Conservation (phyloP, 1,140 invertebrate genomes). For the Antheraea mylitta region DNA sequence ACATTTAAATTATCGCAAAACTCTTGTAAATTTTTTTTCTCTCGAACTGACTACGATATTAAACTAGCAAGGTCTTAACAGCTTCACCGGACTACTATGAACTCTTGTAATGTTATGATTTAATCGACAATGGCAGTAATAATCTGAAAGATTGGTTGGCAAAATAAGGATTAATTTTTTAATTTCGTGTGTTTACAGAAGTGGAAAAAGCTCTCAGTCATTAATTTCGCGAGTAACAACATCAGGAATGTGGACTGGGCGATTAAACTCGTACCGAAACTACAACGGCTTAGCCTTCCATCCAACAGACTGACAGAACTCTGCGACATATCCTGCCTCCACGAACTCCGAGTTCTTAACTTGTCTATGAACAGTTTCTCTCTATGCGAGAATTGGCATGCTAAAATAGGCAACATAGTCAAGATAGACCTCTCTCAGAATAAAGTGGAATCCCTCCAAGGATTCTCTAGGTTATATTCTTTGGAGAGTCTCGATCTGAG, state of each 20-base stretch:
- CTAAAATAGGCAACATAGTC: conserved; percentile 93
- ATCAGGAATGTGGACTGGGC: conserved; percentile 89
- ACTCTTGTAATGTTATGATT: too few relatives aligned
- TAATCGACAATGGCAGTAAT: too few relatives aligned
- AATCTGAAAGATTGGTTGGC: too few relatives aligned
- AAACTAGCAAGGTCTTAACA: too few relatives aligned
- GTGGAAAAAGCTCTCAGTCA: conserved; percentile 84
- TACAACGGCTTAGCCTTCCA: conserved; percentile 86
- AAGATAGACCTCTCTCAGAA: conserved; percentile 94
- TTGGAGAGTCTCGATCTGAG: conserved; percentile 92
- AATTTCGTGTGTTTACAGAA: conserved; percentile 59
- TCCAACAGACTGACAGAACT: conserved; percentile 88
- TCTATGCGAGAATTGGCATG: conserved; percentile 87
- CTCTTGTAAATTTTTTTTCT: too few relatives aligned
- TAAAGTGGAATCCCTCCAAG: conserved; percentile 85
- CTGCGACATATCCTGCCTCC: conserved; percentile 88
- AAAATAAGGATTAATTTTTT: too few relatives aligned
- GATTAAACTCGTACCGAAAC: conserved; percentile 87
- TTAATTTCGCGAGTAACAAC: conserved; percentile 90
- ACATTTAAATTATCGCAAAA: too few relatives aligned
- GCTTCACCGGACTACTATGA: too few relatives aligned
- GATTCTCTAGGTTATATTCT: conserved; percentile 91
- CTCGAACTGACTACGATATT: too few relatives aligned
- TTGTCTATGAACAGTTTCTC: conserved; percentile 88
- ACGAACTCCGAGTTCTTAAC: conserved; percentile 87